Conservation (phyloP, 2,113 vertebrate genomes). For the Calidris pugnax region DNA sequence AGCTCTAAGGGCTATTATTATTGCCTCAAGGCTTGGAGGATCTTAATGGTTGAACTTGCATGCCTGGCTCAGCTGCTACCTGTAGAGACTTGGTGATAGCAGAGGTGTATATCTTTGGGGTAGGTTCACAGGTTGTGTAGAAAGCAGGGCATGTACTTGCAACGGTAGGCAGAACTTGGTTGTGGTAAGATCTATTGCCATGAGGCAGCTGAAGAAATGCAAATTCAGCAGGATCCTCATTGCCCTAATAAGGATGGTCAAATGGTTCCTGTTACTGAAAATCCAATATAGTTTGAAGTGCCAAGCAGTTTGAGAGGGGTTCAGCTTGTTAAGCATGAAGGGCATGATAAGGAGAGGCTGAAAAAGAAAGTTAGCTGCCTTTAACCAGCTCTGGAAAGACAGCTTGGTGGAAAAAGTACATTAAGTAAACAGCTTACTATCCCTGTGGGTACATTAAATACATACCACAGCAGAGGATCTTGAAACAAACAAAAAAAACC, state of each 20-base stretch:
- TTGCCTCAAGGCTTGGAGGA: neutral
- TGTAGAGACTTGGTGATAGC: neutral
- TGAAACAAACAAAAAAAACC: neutral
- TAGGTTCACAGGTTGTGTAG: neutral
- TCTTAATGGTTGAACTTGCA: neutral
- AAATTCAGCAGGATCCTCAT: neutral
- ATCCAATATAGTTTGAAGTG: neutral
- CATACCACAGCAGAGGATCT: neutral
- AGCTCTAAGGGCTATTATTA: neutral
- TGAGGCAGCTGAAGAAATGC: neutral
- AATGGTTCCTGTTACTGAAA: neutral
- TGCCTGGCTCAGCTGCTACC: neutral
- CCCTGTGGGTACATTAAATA: neutral
- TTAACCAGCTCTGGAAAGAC: neutral
- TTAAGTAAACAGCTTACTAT: neutral
- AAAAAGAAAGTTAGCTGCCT: neutral
- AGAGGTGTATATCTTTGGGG: neutral
- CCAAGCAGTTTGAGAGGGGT: neutral
- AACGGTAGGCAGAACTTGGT: neutral
- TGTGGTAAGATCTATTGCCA: neutral
- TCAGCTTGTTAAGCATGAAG: neutral
- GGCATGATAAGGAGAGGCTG: neutral
- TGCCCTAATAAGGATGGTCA: neutral
- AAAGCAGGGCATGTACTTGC: neutral
- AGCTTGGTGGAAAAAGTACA: neutral